Conservation (phyloP, 1,140 invertebrate species). For the Anagrus nilaparvatae region DNA sequence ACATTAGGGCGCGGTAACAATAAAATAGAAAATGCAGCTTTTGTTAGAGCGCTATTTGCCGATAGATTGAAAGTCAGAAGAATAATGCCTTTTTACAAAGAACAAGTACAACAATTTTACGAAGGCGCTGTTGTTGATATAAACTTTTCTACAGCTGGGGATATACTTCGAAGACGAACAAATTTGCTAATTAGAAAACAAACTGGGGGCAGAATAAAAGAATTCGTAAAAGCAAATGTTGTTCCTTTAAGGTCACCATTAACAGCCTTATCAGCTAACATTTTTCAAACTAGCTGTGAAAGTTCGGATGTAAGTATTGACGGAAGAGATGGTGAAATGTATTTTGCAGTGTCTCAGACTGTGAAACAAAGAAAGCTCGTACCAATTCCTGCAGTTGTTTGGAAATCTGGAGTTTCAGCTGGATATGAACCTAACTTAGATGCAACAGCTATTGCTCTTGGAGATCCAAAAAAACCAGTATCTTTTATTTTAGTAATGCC, state of each 20-base stretch:
- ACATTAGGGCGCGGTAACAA: slow-evolving; percentile 49
- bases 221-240: slow-evolving; percentile 62
- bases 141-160: slow-evolving; percentile 67
- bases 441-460: slow-evolving; percentile 66
- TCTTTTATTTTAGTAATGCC: slow-evolving; percentile 72
- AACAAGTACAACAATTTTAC: slow-evolving; percentile 74
- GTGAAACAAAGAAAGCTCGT: slow-evolving; percentile 66
- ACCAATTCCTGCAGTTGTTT: slow-evolving; percentile 70
- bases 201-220: slow-evolving; percentile 62
- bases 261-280: slow-evolving; percentile 66
- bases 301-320: slow-evolving; percentile 56
- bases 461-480: slow-evolving; percentile 56
- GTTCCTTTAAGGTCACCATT: slow-evolving; percentile 61
- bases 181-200: slow-evolving; percentile 69
- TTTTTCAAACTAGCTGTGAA: slow-evolving; percentile 73
- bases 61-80: slow-evolving; percentile 62
- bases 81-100: slow-evolving; percentile 74
- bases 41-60: slow-evolving; percentile 67
- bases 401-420: slow-evolving; percentile 61
- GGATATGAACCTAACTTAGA: slow-evolving; percentile 73
- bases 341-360: slow-evolving; percentile 70
- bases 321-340: slow-evolving; percentile 70
- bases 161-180: slow-evolving; percentile 63
- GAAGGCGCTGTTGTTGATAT: slow-evolving; percentile 75
- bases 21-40: slow-evolving; percentile 61